Evolutionary conservation across 1,140 invertebrate species (phyloP), one percentile per base, ranked within the genome.

Genomic region (Procambarus virginalis): DNA sequence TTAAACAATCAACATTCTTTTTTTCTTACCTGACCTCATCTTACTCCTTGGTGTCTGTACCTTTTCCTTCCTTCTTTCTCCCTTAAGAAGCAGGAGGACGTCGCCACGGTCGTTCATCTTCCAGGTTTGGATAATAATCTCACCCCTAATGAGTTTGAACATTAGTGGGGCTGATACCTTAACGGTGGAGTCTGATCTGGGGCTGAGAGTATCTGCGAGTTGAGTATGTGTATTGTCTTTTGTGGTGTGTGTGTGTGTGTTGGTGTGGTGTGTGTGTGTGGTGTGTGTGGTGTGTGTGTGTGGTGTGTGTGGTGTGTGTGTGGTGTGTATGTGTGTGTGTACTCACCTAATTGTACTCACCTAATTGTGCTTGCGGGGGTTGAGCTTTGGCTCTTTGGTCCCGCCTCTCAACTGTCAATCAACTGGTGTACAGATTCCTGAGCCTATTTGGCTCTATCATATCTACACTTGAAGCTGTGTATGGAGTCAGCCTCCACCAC

Each of bases 91-190:
- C 1, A 20, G 60, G 20, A 20, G 60, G 60, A 64, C 60, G 60
- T 64, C 60, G 60, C 20, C 60, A 64, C 12, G 60, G 60, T 64
- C 60, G 60, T 64, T 20, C 60, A 64, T 64, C 60, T 64, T 64
- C 60, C 60, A 17, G 60, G 60, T 64, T 64, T 64, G 60, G 60
- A 64, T 64, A 64, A 64, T 64, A 64, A 64, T 64, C 60, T 64
- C 4, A 64, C 60, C 60, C 60, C 10, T 64, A 64, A 64, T 64
- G 60, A 64, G 60, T 64, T 64, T 14, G 60, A 20, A 64, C 60
- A 64, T 64, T 64, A 64, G 60, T 64, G 60, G 17, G 60, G 8
- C 17, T 20, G 60, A 64, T 64, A 64, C 60, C 20, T 17, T 64
- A 64, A 64, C 20, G 17, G 10, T 64, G 60, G 60, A 64, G 60